phyloP scores from a whole-genome alignment of 1,140 invertebrate genomes.

The Nephotettix cincticeps region DNA sequence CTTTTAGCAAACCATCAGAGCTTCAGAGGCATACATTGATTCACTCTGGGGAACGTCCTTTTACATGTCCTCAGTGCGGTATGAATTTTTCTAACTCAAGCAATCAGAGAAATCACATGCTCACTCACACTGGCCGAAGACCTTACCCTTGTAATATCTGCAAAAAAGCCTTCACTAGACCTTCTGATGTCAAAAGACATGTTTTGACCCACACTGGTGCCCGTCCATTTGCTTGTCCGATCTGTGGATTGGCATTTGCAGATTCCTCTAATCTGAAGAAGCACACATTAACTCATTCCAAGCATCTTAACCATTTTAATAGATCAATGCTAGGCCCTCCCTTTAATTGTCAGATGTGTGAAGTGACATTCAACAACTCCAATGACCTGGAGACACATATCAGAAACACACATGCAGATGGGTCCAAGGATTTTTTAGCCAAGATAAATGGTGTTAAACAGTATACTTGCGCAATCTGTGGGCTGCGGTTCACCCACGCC shows the following conservation, averaged over 20 bases:
- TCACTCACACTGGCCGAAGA: constrained; percentile 63
- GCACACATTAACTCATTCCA: constrained; percentile 37
- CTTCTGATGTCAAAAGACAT: constrained; percentile 60
- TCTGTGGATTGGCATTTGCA: constrained; percentile 39
- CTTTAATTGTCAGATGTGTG: constrained; percentile 13
- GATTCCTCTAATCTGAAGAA: constrained; percentile 40
- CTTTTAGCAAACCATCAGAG: constrained; percentile 42
- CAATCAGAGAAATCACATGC: constrained; percentile 60
- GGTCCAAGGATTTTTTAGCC: background rate
- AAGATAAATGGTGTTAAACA: constrained; percentile 29
- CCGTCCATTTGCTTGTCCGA: constrained; percentile 38
- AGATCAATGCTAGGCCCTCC: background rate
- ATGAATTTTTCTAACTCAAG: constrained; percentile 49
- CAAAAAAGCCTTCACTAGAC: constrained; percentile 60
- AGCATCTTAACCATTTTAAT: constrained; percentile 14
- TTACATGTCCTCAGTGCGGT: constrained; percentile 65
- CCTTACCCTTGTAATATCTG: constrained; percentile 62
- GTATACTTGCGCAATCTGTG: constrained; percentile 42
- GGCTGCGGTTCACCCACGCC: constrained; percentile 41
- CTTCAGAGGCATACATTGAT: constrained; percentile 37
- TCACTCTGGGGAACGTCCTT: constrained; percentile 63
- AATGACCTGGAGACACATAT: constrained; percentile 37
- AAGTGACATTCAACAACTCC: constrained; percentile 27
- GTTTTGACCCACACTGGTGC: constrained; percentile 42
- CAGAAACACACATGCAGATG: background rate